A percentile compares a stretch with the other conserved stretches of the same genome.
Conservation (phyloP, 92 coral and sea anemone genomes). For the Epizoanthus rinbou region DNA sequence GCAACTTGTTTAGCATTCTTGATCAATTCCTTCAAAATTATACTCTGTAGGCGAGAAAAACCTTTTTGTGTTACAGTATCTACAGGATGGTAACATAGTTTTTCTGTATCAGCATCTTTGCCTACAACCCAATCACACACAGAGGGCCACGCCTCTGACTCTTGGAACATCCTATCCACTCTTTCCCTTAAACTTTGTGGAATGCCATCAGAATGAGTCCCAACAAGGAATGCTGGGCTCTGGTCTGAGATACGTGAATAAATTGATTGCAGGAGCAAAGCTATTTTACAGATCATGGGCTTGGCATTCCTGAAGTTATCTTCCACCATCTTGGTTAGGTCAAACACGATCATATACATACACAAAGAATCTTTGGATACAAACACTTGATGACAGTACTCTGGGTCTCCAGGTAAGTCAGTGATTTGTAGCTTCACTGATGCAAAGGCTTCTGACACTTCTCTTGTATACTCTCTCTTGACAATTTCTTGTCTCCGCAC, state of each 20-base stretch:
- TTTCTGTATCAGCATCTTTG: neutral
- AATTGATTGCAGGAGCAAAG: neutral
- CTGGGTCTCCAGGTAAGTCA: neutral
- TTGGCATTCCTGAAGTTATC: neutral
- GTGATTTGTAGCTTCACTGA: conserved; percentile 8
- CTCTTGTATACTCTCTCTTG: neutral
- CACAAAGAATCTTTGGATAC: neutral
- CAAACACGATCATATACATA: conserved; percentile 9
- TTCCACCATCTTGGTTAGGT: neutral
- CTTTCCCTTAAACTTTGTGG: neutral
- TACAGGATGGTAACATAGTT: neutral
- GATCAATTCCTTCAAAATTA: neutral
- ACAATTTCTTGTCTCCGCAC: neutral
- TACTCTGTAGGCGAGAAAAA: neutral
- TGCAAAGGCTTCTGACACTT: neutral
- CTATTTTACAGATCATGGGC: neutral
- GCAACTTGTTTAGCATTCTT: neutral
- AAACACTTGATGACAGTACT: conserved; percentile 5
- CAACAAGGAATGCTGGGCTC: conserved; percentile 7
- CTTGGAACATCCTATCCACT: neutral
- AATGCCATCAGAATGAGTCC: neutral
- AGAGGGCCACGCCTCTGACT: neutral
- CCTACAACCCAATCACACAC: neutral
- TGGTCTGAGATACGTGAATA: neutral
- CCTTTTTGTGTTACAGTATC: neutral